Base-by-base conservation (phyloP, 2,888 invertebrate genomes). In the Melanotus villosus region DNA sequence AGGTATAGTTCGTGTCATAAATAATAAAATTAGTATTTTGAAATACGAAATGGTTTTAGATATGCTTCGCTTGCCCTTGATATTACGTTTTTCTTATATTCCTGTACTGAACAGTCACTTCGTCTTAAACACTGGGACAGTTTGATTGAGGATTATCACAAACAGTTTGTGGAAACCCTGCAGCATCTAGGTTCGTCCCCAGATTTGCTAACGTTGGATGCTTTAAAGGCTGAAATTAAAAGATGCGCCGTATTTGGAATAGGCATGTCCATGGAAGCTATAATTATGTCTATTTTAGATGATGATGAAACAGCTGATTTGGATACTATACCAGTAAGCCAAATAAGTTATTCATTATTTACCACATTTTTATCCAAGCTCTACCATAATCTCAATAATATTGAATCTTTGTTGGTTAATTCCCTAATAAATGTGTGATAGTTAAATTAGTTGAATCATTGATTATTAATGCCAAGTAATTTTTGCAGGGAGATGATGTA, bases 111-210 rank as follows among this genome's bases (percentile, higher is more conserved):
- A 18, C 84, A 90, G 74, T 82, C 87, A 14, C 77, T 91, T 30
- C 85, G 91, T 3, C 82, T 86, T 12, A 72, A 87, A 21, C 84
- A 90, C 76, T 93, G 90, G 79, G 87, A 90, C 14, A 84, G 87
- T 0, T 79, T 91, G n/a, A 72, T 92, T 16, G 81, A 87, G 75
- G 86, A 87, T 75, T 94, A 93, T 77, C 86, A 92, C 75, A 80
- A 86, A 1, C 85, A 87, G 16, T 83, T 93, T 7, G 81, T 86
- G 0, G 81, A 78, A 0, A 86, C 89, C 47, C 87, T 92, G 16
- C 81, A 74, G 1, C 87, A 87, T 23, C 83, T 92, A 75, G 92
- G 92, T 7, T 90, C 89, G 54, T 86, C 90, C 78, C 87, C 90
- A 0, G 82, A 86, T 56, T 72, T 92, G 0, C 90, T 90, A 73